Base-by-base conservation (phyloP, 1,140 invertebrate species). In the Nebria ingens region DNA sequence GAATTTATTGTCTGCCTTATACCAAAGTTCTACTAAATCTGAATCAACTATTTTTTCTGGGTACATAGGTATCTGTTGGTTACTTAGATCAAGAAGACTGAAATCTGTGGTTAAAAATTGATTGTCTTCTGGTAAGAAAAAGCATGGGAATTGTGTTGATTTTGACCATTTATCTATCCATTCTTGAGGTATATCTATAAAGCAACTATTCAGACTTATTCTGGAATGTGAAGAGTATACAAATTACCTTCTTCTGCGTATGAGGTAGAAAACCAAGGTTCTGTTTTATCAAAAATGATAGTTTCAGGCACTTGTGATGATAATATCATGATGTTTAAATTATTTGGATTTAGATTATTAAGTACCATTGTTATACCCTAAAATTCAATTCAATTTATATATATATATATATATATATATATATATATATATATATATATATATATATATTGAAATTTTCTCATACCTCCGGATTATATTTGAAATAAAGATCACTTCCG, bases 61-160 rank as follows among this genome's bases (percentile, higher is more conserved):
- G 65, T 82, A 82, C 19, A 71, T 65, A 2, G 67, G 63, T 21
- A 51, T 42, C 56, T 63, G 57, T 23, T 71, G 64, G 20, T 61
- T 56, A 0, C 64, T 61, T 15, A 69, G 53, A 1, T 72, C 56
- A 38, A 87, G 73, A 17, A 95, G 64, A 2, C 79, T 77, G 65
- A 95, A 95, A 67, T 95, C 80, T 1, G 80, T 80, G 0, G 91
- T 83, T 56, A 97, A 83, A 71, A 86, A 97, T 22, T 80, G 74
- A 74, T 97, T 97, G 4, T 83, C 79, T 15, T 82, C 76, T 0
- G 91, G 91, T 11, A 95, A 69, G 58, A 77, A 73, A 62, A 87
- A 81, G 19, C 82, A 76, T 0, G 70, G 54, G 2, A 76, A 72
- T 0, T 78, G 73, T 52, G 75, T 65, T 0, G 80, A 76, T 6